Conservation (phyloP, 1,140 invertebrate species). For the Zophobas morio region DNA sequence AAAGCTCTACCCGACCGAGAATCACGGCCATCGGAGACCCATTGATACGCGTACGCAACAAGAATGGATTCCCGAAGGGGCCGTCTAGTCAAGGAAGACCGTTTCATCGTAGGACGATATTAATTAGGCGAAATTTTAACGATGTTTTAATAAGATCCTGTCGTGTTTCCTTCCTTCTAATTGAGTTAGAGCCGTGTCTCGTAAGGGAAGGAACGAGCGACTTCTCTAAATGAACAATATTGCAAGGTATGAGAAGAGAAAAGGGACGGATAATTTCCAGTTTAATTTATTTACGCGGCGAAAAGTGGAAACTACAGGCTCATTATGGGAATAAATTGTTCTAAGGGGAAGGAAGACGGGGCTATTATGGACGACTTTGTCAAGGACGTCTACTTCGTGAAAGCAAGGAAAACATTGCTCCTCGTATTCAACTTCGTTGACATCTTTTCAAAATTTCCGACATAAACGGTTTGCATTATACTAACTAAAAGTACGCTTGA, state of each 20-base stretch:
- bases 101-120: not conserved
- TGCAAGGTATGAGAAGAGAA: conserved; percentile 9
- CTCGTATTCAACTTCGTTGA: too few relatives aligned
- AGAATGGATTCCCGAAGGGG: not conserved
- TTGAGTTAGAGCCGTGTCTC: conserved; percentile 25
- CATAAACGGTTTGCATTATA: too few relatives aligned
- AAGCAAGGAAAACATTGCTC: too few relatives aligned
- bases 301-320: conserved; percentile 44
- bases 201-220: conserved; percentile 34
- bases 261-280: conserved; percentile 10
- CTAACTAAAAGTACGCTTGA: too few relatives aligned
- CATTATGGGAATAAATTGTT: conserved; percentile 43
- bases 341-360: conserved; percentile 15
- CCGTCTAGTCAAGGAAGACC: not conserved
- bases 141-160: conserved; percentile 21
- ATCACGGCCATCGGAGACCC: conserved; percentile 33
- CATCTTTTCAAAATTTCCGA: too few relatives aligned
- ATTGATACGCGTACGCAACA: conserved; percentile 37
- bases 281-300: conserved; percentile 43
- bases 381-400: too few relatives aligned
- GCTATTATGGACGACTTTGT: too few relatives aligned
- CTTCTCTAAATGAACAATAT: conserved; percentile 27
- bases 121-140: conserved; percentile 23
- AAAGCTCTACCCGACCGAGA: conserved; percentile 47
- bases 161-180: conserved; percentile 8